Conservation (phyloP, 2,113 vertebrate species). For the Callipepla squamata region DNA sequence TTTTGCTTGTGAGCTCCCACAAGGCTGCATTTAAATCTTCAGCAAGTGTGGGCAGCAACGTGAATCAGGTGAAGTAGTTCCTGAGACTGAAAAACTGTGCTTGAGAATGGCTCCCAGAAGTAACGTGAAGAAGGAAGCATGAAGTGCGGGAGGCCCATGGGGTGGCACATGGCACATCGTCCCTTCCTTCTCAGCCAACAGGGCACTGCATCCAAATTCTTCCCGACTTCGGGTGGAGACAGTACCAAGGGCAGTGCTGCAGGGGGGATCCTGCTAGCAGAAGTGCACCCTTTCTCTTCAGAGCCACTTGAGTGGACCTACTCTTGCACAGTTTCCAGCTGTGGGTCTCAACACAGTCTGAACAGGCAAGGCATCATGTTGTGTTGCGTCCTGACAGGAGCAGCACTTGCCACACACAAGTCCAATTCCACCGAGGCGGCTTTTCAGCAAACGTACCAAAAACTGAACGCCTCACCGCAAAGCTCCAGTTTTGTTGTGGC, state of each 20-base stretch:
- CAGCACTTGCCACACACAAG: rapidly evolving
- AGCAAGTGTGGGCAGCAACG: neutral
- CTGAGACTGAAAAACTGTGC: neutral
- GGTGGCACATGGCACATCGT: neutral
- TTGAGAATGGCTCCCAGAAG: neutral
- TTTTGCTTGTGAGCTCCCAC: neutral
- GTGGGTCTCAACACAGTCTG: neutral
- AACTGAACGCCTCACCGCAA: rapidly evolving
- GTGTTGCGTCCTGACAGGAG: neutral
- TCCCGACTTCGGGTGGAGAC: neutral
- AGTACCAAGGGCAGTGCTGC: neutral
- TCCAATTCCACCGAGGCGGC: neutral
- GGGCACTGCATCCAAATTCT: neutral
- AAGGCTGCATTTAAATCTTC: neutral
- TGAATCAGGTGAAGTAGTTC: neutral
- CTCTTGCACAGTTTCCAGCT: neutral
- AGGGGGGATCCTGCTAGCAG: neutral
- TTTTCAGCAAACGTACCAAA: neutral
- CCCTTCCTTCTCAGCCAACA: neutral
- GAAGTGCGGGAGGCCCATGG: neutral
- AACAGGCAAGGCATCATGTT: neutral
- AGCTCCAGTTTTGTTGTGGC: neutral
- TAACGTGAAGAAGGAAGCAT: neutral
- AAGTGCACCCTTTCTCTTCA: neutral
- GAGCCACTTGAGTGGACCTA: neutral